These are phyloP conservation scores for Drosophila imparisetae DNA, from an alignment of 2,888 invertebrate species.

Conservation along the genomic window DNA sequence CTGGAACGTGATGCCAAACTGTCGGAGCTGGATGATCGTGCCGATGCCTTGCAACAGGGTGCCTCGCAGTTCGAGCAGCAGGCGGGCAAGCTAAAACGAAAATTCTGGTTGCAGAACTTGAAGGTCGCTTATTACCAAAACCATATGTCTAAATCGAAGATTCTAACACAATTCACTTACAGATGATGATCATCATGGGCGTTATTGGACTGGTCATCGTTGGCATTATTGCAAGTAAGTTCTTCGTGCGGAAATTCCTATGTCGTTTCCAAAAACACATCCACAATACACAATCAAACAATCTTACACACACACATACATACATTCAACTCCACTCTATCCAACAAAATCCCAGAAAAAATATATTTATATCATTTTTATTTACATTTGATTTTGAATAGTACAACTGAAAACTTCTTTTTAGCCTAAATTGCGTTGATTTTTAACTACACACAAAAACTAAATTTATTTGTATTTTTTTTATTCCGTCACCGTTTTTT, in stretches of 20 bases:
- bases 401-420: conserved; percentile 15
- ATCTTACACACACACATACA: conserved; percentile 30
- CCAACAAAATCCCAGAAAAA: conserved; percentile 19
- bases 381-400: conserved; percentile 43
- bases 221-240: conserved; percentile 95
- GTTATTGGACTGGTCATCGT: conserved; percentile 92
- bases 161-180: conserved; percentile 60
- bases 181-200: conserved; percentile 97
- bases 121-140: conserved; percentile 87
- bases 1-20: conserved; percentile 97
- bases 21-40: conserved; percentile 97
- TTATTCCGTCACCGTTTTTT: conserved; percentile 65
- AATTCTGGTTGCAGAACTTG: conserved; percentile 98
- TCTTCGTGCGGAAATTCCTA: conserved; percentile 51
- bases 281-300: conserved; percentile 21
- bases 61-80: conserved; percentile 98
- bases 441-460: conserved; percentile 39
- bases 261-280: conserved; percentile 17
- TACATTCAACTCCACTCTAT: conserved; percentile 21
- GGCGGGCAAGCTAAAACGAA: conserved; percentile 97
- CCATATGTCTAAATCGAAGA: not conserved
- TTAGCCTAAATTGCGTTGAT: conserved; percentile 41
- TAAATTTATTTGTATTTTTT: conserved; percentile 60
- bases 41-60: conserved; percentile 96
- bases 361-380: conserved; percentile 15